These are phyloP conservation scores for Tribolium madens DNA, from an alignment of 1,140 invertebrate species.

Conservation along the genomic window DNA sequence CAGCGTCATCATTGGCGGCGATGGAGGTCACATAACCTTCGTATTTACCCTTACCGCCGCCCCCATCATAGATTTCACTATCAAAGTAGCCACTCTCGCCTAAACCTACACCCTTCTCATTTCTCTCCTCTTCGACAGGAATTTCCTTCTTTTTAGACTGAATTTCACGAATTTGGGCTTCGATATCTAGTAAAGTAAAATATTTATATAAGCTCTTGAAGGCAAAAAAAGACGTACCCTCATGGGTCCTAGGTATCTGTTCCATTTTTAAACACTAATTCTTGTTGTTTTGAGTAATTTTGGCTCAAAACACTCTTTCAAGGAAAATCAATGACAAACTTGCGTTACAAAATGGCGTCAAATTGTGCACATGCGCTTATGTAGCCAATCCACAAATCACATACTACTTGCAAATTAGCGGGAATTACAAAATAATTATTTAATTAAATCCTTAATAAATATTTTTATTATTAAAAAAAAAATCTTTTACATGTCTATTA, in stretches of 20 bases:
- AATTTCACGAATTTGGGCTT: conserved; percentile 91
- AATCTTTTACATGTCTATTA: too few relatives aligned
- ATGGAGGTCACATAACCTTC: conserved; percentile 97
- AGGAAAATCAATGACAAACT: conserved; percentile 6
- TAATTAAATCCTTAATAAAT: too few relatives aligned
- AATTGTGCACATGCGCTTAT: too few relatives aligned
- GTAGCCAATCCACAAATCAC: too few relatives aligned
- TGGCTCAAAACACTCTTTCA: neutral
- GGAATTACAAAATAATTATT: too few relatives aligned
- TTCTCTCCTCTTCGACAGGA: conserved; percentile 71
- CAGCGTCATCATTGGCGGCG: conserved; percentile 91
- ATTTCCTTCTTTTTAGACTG: conserved; percentile 88
- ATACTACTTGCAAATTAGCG: too few relatives aligned
- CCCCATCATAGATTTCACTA: conserved; percentile 90
- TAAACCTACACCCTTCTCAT: conserved; percentile 82
- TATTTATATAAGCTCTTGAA: conserved; percentile 29
- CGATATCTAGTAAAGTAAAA: conserved; percentile 79
- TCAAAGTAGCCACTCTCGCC: conserved; percentile 92
- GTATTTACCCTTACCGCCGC: conserved; percentile 81
- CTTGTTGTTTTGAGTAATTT: neutral
- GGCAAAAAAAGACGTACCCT: conserved; percentile 71
- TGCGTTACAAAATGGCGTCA: neutral
- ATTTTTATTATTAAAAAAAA: too few relatives aligned
- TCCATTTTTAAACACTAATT: conserved; percentile 69
- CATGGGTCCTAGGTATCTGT: conserved; percentile 81